Evolutionary conservation across 2,888 invertebrate species (phyloP), one percentile per base, ranked within the genome.

Genomic region (Criorhina ranunculi): DNA sequence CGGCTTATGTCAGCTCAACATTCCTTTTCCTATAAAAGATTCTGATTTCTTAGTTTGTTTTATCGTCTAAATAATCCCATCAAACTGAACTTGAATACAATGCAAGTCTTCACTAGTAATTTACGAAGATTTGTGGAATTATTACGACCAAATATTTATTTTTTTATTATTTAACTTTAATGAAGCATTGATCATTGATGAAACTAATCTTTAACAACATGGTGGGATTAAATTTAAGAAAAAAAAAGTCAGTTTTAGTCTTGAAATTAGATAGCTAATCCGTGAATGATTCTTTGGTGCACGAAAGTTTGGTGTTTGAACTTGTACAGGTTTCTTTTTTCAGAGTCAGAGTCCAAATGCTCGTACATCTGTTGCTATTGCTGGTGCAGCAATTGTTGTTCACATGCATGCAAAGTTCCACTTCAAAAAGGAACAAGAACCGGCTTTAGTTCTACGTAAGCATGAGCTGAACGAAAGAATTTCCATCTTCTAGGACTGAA

Each of bases 1-100:
- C 53, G 42, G 73, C 73, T 73, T 64, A 75, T 46, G 64, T 64
- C 64, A 29, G 75, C 35, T 75, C 66, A 66, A 37, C 55, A 75
- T 75, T 57, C 75, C 75, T 42, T 64, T 11, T 17, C 66, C 35
- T 8, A 57, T 11, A 44, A 9, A 4, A 12, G 24, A 12, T 51
- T 35, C 49, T 37, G 51, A 40, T 66, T 40, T 9, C 11, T 51
- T 37, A 51, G 51, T 66, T 51, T 66, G 51, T 51, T 66, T 66
- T 66, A 66, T 49, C 35, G 29, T 51, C 66, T 24, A 17, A 37
- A 24, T 66, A 66, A 66, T 66, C 51, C 51, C 66, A 7, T 35
- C 35, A 17, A 44, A 44, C 17, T 4, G 60, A 42, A 42, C 8
- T 44, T 15, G 11, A 11, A 1, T 44, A 15, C 15, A 35, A 49